Conservation (phyloP, 2,797 vertebrate genomes). For the Catharus ustulatus region DNA sequence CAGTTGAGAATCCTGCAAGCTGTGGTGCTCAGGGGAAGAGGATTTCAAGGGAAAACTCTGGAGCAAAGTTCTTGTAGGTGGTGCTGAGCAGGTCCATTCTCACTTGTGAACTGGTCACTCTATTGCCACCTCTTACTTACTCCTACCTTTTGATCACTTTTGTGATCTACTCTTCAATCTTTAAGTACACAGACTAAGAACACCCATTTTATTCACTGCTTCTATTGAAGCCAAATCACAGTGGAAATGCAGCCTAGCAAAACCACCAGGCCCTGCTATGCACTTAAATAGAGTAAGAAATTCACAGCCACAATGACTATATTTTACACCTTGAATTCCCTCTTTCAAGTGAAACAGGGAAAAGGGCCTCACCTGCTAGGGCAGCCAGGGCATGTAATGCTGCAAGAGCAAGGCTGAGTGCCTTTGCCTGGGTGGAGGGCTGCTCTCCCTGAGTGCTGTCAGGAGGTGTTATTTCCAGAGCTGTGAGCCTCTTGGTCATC, state of each 20-base stretch:
- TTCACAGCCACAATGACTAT: background rate
- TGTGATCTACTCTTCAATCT: background rate
- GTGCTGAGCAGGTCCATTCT: background rate
- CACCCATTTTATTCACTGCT: background rate
- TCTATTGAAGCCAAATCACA: background rate
- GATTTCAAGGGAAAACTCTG: background rate
- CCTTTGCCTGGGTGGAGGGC: constrained; percentile 28
- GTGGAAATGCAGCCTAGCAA: background rate
- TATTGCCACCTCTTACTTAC: background rate
- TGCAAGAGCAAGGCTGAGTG: constrained; percentile 28
- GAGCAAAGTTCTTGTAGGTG: background rate
- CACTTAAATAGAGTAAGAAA: background rate
- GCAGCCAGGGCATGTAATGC: constrained; percentile 9
- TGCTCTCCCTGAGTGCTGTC: constrained; percentile 31
- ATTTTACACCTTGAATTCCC: background rate
- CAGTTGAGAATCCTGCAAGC: background rate
- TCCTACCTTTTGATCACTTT: background rate
- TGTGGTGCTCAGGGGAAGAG: background rate
- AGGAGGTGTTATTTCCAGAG: constrained; percentile 64
- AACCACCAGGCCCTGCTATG: background rate
- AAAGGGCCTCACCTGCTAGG: background rate
- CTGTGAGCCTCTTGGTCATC: constrained; percentile 42
- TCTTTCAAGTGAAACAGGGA: background rate
- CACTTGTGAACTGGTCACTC: background rate
- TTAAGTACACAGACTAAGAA: background rate